Conservation (phyloP, 1,140 invertebrate genomes). For the Sweltsa coloradensis region DNA sequence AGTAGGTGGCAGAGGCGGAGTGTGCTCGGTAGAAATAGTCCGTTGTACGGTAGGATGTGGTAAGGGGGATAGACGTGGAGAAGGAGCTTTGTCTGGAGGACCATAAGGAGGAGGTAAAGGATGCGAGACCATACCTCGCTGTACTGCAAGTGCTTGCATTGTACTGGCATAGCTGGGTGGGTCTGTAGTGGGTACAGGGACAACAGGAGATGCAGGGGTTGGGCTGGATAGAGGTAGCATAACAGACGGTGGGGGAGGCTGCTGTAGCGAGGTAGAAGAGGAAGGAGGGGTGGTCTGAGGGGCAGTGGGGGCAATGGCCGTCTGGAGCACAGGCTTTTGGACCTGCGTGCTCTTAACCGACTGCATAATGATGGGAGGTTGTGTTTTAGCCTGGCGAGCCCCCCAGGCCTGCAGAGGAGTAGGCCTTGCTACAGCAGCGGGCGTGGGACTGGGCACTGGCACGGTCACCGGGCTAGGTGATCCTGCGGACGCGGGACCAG, state of each 20-base stretch:
- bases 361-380: constrained; percentile 91
- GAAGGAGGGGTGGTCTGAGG: constrained; percentile 40
- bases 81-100: constrained; percentile 22
- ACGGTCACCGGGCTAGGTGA: constrained; percentile 72
- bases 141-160: constrained; percentile 69
- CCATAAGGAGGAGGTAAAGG: constrained; percentile 48
- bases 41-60: too few relatives aligned
- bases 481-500: constrained; percentile 61
- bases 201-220: constrained; percentile 24
- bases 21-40: constrained; percentile 28
- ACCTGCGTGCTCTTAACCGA: constrained; percentile 90
- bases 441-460: constrained; percentile 39
- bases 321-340: constrained; percentile 85
- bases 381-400: constrained; percentile 68
- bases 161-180: constrained; percentile 84
- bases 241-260: constrained; percentile 53
- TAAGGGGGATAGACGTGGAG: constrained; percentile 3
- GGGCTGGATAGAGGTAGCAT: constrained; percentile 20
- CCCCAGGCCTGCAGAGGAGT: constrained; percentile 63
- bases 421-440: constrained; percentile 47
- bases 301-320: constrained; percentile 76
- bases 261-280: constrained; percentile 27
- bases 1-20: constrained; percentile 29
- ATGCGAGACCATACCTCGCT: constrained; percentile 35
- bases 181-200: constrained; percentile 66